Evolutionary conservation across 2,797 vertebrate genomes (phyloP).

Genomic region (Coracias cyanogaster): DNA sequence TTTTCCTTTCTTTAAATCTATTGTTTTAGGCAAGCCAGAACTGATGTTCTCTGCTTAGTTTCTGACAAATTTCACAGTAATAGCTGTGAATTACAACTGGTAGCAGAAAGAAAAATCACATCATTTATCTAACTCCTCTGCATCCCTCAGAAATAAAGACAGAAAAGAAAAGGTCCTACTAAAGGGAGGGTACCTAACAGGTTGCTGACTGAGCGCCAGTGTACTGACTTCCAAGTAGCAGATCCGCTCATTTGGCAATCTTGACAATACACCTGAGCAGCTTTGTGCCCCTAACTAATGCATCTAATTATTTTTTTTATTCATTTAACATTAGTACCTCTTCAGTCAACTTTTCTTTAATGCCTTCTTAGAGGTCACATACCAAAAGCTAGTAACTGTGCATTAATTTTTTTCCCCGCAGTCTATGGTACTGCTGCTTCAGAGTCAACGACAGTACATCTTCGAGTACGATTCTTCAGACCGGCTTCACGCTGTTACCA

Average conservation of each 20-base stretch:
- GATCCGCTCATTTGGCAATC: neutral
- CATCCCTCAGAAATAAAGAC: neutral
- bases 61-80: neutral
- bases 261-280: neutral
- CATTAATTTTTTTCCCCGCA: slow-evolving; percentile 56
- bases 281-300: neutral
- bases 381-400: neutral
- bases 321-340: neutral
- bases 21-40: neutral
- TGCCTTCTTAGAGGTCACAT: neutral
- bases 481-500: slow-evolving; percentile 94
- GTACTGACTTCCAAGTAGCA: neutral
- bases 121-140: neutral
- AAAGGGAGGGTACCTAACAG: neutral
- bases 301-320: neutral
- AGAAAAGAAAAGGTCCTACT: neutral
- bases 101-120: neutral
- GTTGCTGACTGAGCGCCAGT: neutral
- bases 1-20: neutral
- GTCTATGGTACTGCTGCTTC: slow-evolving; percentile 98
- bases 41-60: neutral
- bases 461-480: slow-evolving; percentile 96
- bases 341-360: neutral
- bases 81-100: neutral
- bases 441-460: slow-evolving; percentile 97